Percentiles rank a stretch among this genome's conserved stretches.
Conservation (phyloP, 1,140 invertebrate species). For the Radopholus similis region DNA sequence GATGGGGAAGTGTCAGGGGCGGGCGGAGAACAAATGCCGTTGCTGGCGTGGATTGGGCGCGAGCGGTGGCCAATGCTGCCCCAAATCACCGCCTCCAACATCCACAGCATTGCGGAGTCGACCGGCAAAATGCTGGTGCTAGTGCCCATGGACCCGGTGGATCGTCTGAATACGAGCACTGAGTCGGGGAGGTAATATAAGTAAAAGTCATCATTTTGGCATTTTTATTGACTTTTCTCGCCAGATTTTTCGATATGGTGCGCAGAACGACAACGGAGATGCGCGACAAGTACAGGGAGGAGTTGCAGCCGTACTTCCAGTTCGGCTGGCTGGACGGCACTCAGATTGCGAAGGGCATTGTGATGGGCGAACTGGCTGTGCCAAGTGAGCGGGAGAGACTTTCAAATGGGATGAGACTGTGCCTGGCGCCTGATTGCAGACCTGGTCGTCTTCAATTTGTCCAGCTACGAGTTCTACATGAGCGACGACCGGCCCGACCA, state of each 20-base stretch:
- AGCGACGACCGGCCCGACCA: conserved; percentile 71
- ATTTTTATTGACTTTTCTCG: neutral
- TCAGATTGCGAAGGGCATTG: conserved; percentile 82
- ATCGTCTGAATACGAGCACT: conserved; percentile 38
- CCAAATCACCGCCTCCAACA: conserved; percentile 77
- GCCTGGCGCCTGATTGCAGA: conserved; percentile 20
- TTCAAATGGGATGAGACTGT: neutral
- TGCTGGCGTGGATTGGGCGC: conserved; percentile 73
- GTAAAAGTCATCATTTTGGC: neutral
- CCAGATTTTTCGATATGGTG: conserved; percentile 43
- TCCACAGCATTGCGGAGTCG: conserved; percentile 70
- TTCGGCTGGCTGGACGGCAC: conserved; percentile 83
- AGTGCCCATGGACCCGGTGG: conserved; percentile 76
- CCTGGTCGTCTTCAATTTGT: conserved; percentile 81
- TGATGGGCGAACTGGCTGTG: conserved; percentile 73
- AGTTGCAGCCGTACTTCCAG: conserved; percentile 70
- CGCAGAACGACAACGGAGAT: conserved; percentile 35
- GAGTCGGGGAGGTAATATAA: conserved; percentile 38
- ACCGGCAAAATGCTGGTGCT: conserved; percentile 68
- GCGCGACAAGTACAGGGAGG: conserved; percentile 12
- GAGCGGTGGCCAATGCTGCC: conserved; percentile 86
- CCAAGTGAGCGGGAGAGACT: conserved; percentile 66
- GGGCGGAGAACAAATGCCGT: conserved; percentile 3
- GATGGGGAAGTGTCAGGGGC: conserved; percentile 20
- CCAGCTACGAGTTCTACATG: conserved; percentile 81